Base-by-base conservation (phyloP, 2,888 invertebrate species). In the Drosophila flavopinicola region DNA sequence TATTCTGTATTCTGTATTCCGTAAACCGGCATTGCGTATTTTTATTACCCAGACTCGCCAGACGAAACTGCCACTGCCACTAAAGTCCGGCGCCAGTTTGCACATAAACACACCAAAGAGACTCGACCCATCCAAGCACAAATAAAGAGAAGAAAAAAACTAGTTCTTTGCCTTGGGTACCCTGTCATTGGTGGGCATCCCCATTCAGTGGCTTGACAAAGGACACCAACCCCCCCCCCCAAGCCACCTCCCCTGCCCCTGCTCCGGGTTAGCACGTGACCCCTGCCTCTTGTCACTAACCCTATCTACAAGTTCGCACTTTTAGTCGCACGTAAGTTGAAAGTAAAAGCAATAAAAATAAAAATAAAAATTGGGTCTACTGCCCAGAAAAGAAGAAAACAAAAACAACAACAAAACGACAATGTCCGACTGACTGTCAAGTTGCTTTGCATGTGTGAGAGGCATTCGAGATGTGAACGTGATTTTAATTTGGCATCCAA, bases 81-180 rank as follows among this genome's bases (percentile, higher is more conserved):
- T 69, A 72, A 84, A 85, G 87, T 85, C 67, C 85, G 82, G 87
- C 82, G 87, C 82, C 82, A 86, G 85, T 69, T 77, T 80, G 61
- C 66, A 67, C 87, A 86, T 77, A 86, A 85, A 84, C 78, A 73
- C 35, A 56, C 23, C 13, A 45, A 41, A 48, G 45, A 61, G 39
- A 44, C 41, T 23, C 13, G 23, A 38, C 38, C 3, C 39, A 33
- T 11, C 32, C 25, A 27, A 29, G 38, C 41, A 51, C 23, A 39
- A 42, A 42, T 38, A 57, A 30, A 33, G 6, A 15, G 32, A 35
- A 37, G 27, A 38, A 61, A 45, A 42, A 58, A 51, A 58, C 51
- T 47, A 67, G 45, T 66, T 58, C 41, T 66, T 58, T 64, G 66
- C 57, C 59, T 48, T 51, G 52, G 42, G 38, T n/a, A n/a, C 49